Conservation (phyloP, 2,113 vertebrate species). For the Mixornis gularis region DNA sequence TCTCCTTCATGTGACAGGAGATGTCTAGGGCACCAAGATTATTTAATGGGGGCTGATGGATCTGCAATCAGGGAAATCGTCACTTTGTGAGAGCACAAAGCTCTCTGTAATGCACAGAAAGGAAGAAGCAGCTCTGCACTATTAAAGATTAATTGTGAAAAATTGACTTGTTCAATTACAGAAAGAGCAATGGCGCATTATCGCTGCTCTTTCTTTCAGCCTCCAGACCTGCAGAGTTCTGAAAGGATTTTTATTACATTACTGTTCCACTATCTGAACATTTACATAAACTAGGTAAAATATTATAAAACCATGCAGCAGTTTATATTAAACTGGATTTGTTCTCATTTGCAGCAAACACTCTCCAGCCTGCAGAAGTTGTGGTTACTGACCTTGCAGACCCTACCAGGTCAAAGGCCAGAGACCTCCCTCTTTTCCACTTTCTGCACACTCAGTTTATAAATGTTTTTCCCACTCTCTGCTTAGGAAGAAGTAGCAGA, state of each 20-base stretch:
- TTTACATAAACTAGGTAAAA: slow-evolving; percentile 43
- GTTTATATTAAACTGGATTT: slow-evolving; percentile 1
- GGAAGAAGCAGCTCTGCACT: slow-evolving; percentile 20
- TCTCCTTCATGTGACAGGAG: slow-evolving; percentile 8
- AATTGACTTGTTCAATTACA: slow-evolving; percentile 57
- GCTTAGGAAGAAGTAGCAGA: not conserved
- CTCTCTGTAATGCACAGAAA: not conserved
- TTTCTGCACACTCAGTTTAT: not conserved
- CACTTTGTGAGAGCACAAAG: slow-evolving; percentile 26
- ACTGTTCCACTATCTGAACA: slow-evolving; percentile 17
- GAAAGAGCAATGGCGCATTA: slow-evolving; percentile 34
- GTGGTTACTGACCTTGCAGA: not conserved
- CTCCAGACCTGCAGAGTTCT: slow-evolving; percentile 22
- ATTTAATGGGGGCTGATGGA: slow-evolving; percentile 51
- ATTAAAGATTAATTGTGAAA: slow-evolving; percentile 64
- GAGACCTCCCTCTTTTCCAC: not conserved
- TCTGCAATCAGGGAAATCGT: slow-evolving; percentile 15
- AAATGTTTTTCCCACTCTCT: not conserved
- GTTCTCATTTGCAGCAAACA: not conserved
- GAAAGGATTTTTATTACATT: slow-evolving; percentile 50
- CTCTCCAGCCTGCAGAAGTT: not conserved
- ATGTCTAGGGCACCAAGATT: not conserved
- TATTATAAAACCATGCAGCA: not conserved
- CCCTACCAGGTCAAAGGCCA: not conserved
- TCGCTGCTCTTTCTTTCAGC: not conserved